Conservation (phyloP, 2,113 vertebrate species). For the Empidonax traillii region DNA sequence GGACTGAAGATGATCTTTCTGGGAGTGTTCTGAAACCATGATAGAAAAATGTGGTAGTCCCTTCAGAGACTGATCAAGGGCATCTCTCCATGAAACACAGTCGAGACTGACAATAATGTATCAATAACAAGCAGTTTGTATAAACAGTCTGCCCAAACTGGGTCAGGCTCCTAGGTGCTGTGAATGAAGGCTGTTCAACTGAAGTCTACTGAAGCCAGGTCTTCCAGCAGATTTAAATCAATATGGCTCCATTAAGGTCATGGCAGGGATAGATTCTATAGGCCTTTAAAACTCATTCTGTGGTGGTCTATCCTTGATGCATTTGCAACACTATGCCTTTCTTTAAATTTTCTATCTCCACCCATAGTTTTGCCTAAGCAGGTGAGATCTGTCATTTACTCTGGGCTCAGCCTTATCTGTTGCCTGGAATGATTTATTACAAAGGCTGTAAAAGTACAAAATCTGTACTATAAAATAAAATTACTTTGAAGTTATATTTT, state of each 20-base stretch:
- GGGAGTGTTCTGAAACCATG: not conserved
- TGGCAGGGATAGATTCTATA: not conserved
- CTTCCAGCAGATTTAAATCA: not conserved
- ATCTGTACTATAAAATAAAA: not conserved
- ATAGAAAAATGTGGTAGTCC: not conserved
- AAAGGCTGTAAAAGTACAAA: not conserved
- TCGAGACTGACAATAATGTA: not conserved
- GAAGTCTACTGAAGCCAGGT: not conserved
- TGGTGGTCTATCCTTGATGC: not conserved
- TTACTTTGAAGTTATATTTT: not conserved
- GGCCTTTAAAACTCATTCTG: not conserved
- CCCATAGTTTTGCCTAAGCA: not conserved
- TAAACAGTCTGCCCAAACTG: not conserved
- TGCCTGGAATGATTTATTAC: not conserved
- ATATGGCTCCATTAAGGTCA: not conserved
- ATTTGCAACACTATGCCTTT: not conserved
- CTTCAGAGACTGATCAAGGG: not conserved
- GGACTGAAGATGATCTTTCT: not conserved
- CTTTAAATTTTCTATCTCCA: not conserved
- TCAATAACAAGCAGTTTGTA: not conserved
- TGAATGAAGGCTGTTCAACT: fast-evolving
- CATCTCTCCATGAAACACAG: not conserved
- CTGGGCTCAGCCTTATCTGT: not conserved
- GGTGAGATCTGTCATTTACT: not conserved
- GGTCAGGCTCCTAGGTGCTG: not conserved